phyloP scores from a whole-genome alignment of 2,888 invertebrate species.

The Caenorhabditis sp. region DNA sequence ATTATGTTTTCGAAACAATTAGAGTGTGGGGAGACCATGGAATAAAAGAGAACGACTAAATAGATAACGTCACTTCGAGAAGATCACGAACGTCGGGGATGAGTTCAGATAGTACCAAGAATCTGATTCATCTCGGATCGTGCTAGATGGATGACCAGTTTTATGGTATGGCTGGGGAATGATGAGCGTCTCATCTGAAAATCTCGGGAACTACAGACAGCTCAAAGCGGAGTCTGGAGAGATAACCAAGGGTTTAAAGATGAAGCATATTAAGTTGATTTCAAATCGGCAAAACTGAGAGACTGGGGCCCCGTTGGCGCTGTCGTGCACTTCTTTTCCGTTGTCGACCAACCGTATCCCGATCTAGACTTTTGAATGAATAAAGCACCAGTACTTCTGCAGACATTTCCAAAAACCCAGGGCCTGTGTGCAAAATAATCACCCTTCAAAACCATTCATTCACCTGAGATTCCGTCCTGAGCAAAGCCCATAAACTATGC shows the following conservation, averaged over 20 bases:
- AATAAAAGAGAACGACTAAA: slow-evolving; percentile 3
- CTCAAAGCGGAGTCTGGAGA: too few species aligned
- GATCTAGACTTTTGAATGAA: not conserved
- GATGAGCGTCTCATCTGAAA: not conserved
- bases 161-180: not conserved
- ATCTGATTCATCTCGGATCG: slow-evolving; percentile 5
- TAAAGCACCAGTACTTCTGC: not conserved
- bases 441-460: slow-evolving; percentile 13
- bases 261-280: too few species aligned
- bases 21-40: slow-evolving; percentile 1
- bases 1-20: slow-evolving; percentile 15
- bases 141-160: not conserved
- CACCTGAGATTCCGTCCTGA: slow-evolving; percentile 9
- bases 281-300: too few species aligned
- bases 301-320: too few species aligned
- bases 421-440: slow-evolving; percentile 21
- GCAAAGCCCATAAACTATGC: slow-evolving; percentile 24
- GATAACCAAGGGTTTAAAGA: too few species aligned
- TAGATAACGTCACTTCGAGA: slow-evolving; percentile 5
- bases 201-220: not conserved
- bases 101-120: not conserved
- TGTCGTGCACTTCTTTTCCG: too few species aligned
- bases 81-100: not conserved
- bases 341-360: too few species aligned
- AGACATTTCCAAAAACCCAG: not conserved